Evolutionary conservation across 2,797 vertebrate species (phyloP), one percentile per base, ranked within the genome.

Genomic region (Falco cherrug): DNA sequence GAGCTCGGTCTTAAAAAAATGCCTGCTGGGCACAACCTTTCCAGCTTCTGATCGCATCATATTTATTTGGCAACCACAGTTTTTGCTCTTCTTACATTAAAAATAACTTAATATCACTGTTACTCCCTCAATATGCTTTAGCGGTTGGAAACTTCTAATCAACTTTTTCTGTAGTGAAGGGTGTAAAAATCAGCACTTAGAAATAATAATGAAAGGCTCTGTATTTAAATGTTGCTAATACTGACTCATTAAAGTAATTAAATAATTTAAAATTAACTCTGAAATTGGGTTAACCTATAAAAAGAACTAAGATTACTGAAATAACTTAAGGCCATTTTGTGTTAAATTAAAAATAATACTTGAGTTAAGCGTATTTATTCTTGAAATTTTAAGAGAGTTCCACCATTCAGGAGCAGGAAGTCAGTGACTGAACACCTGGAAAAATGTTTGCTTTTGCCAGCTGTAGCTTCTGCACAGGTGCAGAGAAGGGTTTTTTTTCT

Each of bases 361-460:
- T 68, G 41, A 54, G 26, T 70, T 78, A 85, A 86, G 35, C 31
- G 8, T 85, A 85, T 91, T 93, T 94, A 80, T 75, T 73, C 79
- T 88, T 86, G 61, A 86, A 75, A 89, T 73, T 81, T 88, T 88
- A 63, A 71, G 78, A 83, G 53, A 83, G 53, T 86, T 21, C 31
- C 59, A 75, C n/a, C 45, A 75, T 59, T 90, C 82, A 84, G 47
- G 20, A 89, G 28, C 74, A 85, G 60, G 84, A 71, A 94, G 69
- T 25, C 0, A 0, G 25, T 86, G 57, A 84, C 69, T 73, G 85
- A 92, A 90, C 94, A 96, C 91, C 91, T 95, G 94, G 37, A 88
- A 96, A 85, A 96, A 95, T 88, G 73, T 95, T 95, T 95, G 35
- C 53, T 84, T 95, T 93, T 95, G 73, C 82, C 91, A 96, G 79